Conservation (phyloP, 53 echinoderm and acorn worm genomes). For the Arbacia lixula region DNA sequence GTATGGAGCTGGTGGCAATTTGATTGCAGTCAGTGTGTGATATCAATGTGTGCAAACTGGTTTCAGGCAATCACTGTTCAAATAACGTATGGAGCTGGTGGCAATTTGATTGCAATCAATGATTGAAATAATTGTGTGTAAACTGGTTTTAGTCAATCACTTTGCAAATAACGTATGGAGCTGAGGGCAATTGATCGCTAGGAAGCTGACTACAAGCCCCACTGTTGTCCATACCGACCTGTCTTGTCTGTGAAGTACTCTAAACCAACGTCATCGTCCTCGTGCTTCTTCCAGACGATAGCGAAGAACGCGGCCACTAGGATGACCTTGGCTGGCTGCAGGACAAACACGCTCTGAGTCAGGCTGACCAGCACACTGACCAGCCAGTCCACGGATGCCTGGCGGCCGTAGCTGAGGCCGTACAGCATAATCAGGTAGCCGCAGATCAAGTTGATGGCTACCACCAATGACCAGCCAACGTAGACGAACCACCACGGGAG, state of each 20-base stretch:
- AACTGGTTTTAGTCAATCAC: no score
- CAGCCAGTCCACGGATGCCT: slow-evolving; percentile 87
- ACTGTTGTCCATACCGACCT: no score
- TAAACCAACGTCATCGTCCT: slow-evolving; percentile 81
- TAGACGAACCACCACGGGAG: slow-evolving; percentile 96
- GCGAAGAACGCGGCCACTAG: slow-evolving; percentile 80
- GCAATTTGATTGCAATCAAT: no score
- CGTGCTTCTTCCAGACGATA: slow-evolving; percentile 66
- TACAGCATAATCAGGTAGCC: slow-evolving; percentile 88
- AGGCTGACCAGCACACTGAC: slow-evolving; percentile 79
- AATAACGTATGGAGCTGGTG: no score
- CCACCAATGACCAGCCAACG: slow-evolving; percentile 76
- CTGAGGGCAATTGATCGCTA: no score
- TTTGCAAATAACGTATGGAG: no score
- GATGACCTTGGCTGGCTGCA: slow-evolving; percentile 89
- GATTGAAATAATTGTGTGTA: no score
- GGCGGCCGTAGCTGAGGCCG: slow-evolving; percentile 83
- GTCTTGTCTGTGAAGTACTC: slow-evolving; percentile 62
- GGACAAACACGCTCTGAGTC: slow-evolving; percentile 74
- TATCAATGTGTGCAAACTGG: no score
- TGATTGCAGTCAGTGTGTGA: no score
- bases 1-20: no score
- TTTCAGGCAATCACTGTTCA: no score
- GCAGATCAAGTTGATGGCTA: slow-evolving; percentile 52
- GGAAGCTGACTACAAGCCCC: no score